phyloP scores from a whole-genome alignment of 2,888 invertebrate species.

The Polydrusus tereticollis region DNA sequence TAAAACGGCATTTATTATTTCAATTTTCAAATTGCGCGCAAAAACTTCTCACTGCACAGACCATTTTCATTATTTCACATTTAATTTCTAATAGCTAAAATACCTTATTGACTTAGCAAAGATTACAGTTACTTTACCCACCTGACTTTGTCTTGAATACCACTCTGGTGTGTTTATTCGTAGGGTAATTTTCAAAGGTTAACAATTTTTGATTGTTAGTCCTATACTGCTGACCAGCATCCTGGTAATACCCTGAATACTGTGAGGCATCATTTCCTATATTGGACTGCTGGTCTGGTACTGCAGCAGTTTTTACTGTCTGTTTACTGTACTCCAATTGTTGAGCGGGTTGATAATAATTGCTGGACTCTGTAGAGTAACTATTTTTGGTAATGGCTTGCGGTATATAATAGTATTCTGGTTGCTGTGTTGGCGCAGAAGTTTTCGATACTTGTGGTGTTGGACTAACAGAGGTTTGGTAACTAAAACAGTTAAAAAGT shows the following conservation, averaged over 20 bases:
- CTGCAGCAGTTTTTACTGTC: not conserved
- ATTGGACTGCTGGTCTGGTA: not conserved
- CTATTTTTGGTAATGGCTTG: constrained; percentile 18
- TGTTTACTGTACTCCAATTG: constrained; percentile 1
- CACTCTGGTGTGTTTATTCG: constrained; percentile 72
- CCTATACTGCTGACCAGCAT: constrained; percentile 6
- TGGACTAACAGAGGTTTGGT: not conserved
- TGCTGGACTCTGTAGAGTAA: constrained; percentile 1
- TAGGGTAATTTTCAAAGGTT: constrained; percentile 73
- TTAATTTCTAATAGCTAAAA: not conserved
- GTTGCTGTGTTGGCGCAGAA: not conserved
- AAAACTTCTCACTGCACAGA: too few relatives aligned
- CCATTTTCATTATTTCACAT: not conserved
- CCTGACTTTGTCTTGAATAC: constrained; percentile 63
- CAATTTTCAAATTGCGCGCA: too few relatives aligned
- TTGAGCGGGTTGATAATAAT: constrained; percentile 20
- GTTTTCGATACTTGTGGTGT: not conserved
- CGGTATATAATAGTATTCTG: constrained; percentile 35
- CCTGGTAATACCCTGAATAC: not conserved
- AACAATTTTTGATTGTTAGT: constrained; percentile 56
- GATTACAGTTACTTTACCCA: constrained; percentile 27
- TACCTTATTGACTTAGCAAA: constrained; percentile 1
- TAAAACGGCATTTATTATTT: too few relatives aligned
- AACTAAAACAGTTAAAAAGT: constrained; percentile 21
- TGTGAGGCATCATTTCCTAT: constrained; percentile 3